phyloP scores from a whole-genome alignment of 2,113 vertebrate species.

The Crotalus tigris region DNA sequence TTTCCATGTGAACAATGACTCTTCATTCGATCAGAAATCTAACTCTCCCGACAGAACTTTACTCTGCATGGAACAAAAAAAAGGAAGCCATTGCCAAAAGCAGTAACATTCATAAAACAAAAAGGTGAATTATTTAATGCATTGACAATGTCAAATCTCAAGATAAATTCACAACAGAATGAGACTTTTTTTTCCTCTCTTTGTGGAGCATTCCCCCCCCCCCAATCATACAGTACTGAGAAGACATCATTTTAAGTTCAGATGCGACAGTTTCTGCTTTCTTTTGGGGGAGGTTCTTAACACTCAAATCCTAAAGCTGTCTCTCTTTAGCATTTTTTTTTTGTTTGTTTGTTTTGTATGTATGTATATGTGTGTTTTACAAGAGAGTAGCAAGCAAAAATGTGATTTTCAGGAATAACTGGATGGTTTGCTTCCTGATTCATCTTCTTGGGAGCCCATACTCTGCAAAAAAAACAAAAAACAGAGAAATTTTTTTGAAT shows the following conservation, averaged over 20 bases:
- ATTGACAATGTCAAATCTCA: conserved; percentile 72
- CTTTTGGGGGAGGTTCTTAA: conserved; percentile 15
- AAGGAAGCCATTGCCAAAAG: conserved; percentile 62
- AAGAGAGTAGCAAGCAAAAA: conserved; percentile 56
- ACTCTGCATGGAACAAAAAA: conserved; percentile 20
- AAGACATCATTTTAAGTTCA: conserved; percentile 64
- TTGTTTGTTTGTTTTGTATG: conserved; percentile 28
- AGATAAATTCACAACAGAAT: conserved; percentile 79
- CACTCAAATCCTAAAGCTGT: conserved; percentile 55
- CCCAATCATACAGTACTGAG: conserved; percentile 71
- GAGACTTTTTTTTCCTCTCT: conserved; percentile 65
- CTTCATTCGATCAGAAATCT: conserved; percentile 22
- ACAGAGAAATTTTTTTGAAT: conserved; percentile 1
- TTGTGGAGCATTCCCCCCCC: conserved; percentile 72
- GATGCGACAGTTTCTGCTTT: conserved; percentile 67
- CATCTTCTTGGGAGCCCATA: conserved; percentile 98
- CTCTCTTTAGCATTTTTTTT: conserved; percentile 57
- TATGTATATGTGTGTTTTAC: conserved; percentile 40
- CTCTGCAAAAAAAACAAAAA: conserved; percentile 75
- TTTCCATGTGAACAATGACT: conserved; percentile 35
- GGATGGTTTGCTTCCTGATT: conserved; percentile 98
- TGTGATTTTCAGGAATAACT: conserved; percentile 91
- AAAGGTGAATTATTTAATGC: conserved; percentile 78
- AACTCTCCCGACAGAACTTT: conserved; percentile 49
- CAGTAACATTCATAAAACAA: conserved; percentile 72